These are phyloP conservation scores for Prinia subflava DNA, from an alignment of 2,113 vertebrate genomes.

Conservation along the genomic window DNA sequence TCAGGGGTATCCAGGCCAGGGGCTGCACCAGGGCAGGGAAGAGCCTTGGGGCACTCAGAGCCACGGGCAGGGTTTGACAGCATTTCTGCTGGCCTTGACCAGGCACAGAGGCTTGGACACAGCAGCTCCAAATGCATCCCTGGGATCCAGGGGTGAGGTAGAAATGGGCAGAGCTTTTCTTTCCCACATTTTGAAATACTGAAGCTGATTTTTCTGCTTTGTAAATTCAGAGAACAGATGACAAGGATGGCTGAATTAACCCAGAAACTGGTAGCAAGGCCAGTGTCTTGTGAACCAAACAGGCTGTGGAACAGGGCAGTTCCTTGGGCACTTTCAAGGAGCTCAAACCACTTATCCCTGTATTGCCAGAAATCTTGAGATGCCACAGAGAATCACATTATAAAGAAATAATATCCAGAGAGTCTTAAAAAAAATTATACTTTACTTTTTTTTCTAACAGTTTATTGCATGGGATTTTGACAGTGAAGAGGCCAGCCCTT, in stretches of 20 bases:
- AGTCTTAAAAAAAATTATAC: background rate
- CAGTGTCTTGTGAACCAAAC: background rate
- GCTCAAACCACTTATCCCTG: background rate
- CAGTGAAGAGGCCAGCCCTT: background rate
- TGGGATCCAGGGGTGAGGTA: background rate
- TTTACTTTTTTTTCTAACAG: background rate
- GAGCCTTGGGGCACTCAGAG: background rate
- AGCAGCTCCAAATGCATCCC: background rate
- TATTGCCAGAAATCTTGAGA: background rate
- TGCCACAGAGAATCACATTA: background rate
- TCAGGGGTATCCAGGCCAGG: background rate
- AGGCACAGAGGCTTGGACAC: rapidly evolving
- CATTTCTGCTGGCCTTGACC: rapidly evolving
- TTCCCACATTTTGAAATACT: background rate
- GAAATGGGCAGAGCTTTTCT: background rate
- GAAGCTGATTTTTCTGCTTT: background rate
- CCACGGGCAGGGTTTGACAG: background rate
- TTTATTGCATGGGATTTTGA: background rate
- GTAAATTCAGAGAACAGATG: background rate
- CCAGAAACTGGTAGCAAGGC: background rate
- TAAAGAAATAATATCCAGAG: background rate
- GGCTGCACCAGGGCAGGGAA: rapidly evolving
- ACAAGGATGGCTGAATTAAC: background rate
- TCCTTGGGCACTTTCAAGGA: background rate
- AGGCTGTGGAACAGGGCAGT: background rate